Percentiles rank a stretch among this genome's conserved stretches.
Conservation (phyloP, 2,888 invertebrate genomes). For the Herminia tarsipennalis region DNA sequence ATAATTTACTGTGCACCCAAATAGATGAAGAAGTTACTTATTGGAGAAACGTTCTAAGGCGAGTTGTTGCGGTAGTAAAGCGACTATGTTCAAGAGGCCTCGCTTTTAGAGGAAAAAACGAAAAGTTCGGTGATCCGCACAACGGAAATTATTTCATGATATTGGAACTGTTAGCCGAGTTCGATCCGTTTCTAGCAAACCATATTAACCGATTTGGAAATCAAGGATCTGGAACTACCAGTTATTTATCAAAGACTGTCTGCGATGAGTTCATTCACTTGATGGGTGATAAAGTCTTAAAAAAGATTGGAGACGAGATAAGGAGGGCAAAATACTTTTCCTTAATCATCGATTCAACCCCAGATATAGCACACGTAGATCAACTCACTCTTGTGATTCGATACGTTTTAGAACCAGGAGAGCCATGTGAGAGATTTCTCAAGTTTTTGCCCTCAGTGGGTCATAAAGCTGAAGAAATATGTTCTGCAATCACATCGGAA, state of each 20-base stretch:
- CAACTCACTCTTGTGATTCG: slow-evolving; percentile 38
- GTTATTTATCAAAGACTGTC: neutral
- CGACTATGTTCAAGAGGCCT: neutral
- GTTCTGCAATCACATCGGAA: slow-evolving; percentile 2
- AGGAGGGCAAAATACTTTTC: neutral
- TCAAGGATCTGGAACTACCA: neutral
- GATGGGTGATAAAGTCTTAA: neutral
- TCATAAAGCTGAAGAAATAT: neutral
- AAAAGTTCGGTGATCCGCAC: neutral
- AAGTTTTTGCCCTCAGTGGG: neutral
- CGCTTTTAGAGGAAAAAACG: neutral
- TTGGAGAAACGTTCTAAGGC: neutral
- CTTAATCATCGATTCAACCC: slow-evolving; percentile 37
- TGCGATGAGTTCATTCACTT: neutral
- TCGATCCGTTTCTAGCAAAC: neutral
- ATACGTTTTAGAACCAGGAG: slow-evolving; percentile 27
- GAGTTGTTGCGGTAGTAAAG: neutral
- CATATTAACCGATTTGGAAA: neutral
- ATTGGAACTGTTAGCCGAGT: neutral
- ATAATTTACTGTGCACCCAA: neutral
- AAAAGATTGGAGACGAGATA: neutral
- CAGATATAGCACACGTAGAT: slow-evolving; percentile 34
- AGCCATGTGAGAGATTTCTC: slow-evolving; percentile 4
- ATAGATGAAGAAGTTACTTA: neutral
- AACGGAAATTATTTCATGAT: neutral